These are phyloP conservation scores for Holothuria glaberrima DNA, from an alignment of 35 echinoderm and acorn worm genomes.

Conservation along the genomic window DNA sequence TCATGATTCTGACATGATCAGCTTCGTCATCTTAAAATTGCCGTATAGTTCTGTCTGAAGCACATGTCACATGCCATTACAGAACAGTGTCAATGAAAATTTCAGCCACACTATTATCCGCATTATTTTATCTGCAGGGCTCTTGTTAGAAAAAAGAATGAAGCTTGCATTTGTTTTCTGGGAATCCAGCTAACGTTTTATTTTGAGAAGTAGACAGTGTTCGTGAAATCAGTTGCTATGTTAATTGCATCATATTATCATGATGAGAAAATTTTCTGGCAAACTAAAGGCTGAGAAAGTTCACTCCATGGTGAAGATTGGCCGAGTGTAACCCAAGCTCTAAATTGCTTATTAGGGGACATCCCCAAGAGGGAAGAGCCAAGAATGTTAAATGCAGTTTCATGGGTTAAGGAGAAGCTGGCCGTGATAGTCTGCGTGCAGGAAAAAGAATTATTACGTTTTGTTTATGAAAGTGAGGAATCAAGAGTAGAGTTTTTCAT, in stretches of 20 bases:
- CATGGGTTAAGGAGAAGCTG: background rate
- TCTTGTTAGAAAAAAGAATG: too few species aligned
- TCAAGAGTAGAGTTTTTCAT: conserved; percentile 40
- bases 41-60: too few species aligned
- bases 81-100: too few species aligned
- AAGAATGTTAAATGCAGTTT: conserved; percentile 38
- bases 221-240: too few species aligned
- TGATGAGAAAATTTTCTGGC: conserved; percentile 16
- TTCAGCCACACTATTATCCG: too few species aligned
- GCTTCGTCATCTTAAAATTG: too few species aligned
- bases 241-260: background rate
- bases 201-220: too few species aligned
- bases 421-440: background rate
- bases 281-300: conserved; percentile 18
- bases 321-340: conserved; percentile 5
- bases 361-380: background rate
- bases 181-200: too few species aligned
- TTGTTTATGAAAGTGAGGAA: conserved; percentile 10
- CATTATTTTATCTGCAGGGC: too few species aligned
- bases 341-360: conserved; percentile 40
- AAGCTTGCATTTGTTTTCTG: too few species aligned
- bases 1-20: too few species aligned
- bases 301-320: conserved; percentile 12
- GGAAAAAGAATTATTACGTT: conserved; percentile 16
- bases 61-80: too few species aligned